Evolutionary conservation across 2,797 vertebrate species (phyloP).

Genomic region (Novumbra hubbsi): DNA sequence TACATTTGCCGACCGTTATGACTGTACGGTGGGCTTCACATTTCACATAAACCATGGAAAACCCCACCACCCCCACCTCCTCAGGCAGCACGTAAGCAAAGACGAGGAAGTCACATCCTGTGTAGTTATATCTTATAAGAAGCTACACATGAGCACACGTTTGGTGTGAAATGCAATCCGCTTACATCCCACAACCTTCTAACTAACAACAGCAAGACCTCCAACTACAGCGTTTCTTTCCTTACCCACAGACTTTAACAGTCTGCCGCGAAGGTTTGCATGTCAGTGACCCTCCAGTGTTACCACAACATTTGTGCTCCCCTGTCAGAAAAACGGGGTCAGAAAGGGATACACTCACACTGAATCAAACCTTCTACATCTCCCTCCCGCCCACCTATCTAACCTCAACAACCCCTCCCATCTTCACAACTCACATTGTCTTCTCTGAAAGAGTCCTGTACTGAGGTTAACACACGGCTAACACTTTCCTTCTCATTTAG

Average conservation of each 20-base stretch:
- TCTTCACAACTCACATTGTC: background rate
- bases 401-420: background rate
- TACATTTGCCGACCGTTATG: background rate
- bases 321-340: too few relatives aligned
- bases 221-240: background rate
- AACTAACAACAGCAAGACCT: background rate
- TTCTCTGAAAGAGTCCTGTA: background rate
- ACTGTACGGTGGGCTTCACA: background rate
- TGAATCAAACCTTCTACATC: background rate
- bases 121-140: background rate
- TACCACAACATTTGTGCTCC: too few relatives aligned
- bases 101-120: background rate
- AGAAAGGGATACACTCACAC: background rate
- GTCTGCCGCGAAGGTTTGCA: background rate
- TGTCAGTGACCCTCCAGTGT: too few relatives aligned
- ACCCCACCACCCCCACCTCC: background rate
- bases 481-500: background rate
- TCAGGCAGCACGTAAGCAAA: background rate
- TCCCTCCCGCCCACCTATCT: background rate
- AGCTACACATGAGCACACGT: background rate
- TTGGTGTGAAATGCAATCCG: background rate
- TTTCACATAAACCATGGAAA: conserved; percentile 4
- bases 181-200: background rate
- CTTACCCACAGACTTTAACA: background rate
- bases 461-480: background rate